Evolutionary conservation across 1,140 invertebrate genomes (phyloP).

Genomic region (Holcopasites calliopsidis): DNA sequence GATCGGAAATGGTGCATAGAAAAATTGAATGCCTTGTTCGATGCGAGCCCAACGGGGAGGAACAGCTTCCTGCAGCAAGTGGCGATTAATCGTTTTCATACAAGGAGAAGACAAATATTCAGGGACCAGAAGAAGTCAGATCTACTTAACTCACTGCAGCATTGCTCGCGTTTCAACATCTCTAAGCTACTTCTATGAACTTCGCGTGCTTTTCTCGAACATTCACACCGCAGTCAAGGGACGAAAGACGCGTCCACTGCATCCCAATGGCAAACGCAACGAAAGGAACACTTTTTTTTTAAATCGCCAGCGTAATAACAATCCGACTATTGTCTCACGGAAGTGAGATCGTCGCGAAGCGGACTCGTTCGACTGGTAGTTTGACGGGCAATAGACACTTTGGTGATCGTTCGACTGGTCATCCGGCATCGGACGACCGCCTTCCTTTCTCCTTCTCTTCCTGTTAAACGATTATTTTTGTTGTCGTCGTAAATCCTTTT

Average conservation of each 20-base stretch:
- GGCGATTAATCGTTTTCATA: too few species aligned
- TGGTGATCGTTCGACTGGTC: slow-evolving; percentile 62
- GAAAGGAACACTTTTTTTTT: background rate
- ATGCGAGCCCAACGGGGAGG: background rate
- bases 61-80: too few species aligned
- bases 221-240: background rate
- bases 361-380: slow-evolving; percentile 53
- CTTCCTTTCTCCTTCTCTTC: slow-evolving; percentile 27
- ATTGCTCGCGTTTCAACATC: too few species aligned
- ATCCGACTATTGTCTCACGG: slow-evolving; percentile 52
- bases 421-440: slow-evolving; percentile 42
- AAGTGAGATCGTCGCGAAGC: slow-evolving; percentile 52
- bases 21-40: background rate
- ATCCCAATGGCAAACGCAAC: background rate
- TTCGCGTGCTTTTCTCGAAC: background rate
- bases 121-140: too few species aligned
- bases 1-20: background rate
- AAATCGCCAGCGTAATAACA: slow-evolving; percentile 20
- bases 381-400: slow-evolving; percentile 67
- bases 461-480: slow-evolving; percentile 70
- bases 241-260: background rate
- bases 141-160: too few species aligned
- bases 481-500: slow-evolving; percentile 68
- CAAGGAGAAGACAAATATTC: too few species aligned
- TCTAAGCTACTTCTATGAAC: too few species aligned